Percentiles rank a stretch among this genome's conserved stretches.
These are phyloP conservation scores for Columbina picui DNA, from an alignment of 2,113 vertebrate species.

Conservation along the genomic window DNA sequence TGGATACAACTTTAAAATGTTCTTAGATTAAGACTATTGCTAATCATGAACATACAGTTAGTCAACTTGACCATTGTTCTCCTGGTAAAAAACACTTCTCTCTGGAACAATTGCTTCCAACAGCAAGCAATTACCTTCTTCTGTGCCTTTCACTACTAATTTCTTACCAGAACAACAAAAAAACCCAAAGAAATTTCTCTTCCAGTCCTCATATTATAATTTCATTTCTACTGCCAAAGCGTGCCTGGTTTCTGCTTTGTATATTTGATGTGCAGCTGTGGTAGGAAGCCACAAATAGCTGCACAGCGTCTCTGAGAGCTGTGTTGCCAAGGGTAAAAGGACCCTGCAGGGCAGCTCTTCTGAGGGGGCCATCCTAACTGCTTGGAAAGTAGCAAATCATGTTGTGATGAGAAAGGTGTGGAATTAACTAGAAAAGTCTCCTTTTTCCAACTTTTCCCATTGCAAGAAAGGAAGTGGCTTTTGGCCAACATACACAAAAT, in stretches of 20 bases:
- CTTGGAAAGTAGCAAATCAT: neutral
- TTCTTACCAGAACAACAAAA: slow-evolving; percentile 55
- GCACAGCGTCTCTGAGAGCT: neutral
- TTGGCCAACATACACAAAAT: neutral
- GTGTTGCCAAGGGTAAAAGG: slow-evolving; percentile 34
- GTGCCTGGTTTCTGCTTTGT: neutral
- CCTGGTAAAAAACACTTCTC: neutral
- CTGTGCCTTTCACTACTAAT: slow-evolving; percentile 47
- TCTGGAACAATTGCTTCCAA: slow-evolving; percentile 17
- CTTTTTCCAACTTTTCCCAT: neutral
- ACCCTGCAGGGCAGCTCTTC: neutral
- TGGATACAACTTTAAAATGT: neutral
- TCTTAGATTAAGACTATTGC: neutral
- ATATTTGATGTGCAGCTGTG: slow-evolving; percentile 47
- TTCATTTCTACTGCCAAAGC: slow-evolving; percentile 22
- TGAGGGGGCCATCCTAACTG: neutral
- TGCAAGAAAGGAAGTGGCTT: neutral
- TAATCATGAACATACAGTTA: neutral
- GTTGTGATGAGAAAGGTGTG: neutral
- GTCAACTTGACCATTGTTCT: neutral
- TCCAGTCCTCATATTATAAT: slow-evolving; percentile 14
- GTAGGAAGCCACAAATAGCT: slow-evolving; percentile 50
- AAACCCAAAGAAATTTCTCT: neutral
- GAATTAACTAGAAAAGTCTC: neutral
- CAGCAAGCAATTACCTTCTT: slow-evolving; percentile 25